These are phyloP conservation scores for Alviniconcha marisindica DNA, from an alignment of 1,140 invertebrate species.

Conservation along the genomic window DNA sequence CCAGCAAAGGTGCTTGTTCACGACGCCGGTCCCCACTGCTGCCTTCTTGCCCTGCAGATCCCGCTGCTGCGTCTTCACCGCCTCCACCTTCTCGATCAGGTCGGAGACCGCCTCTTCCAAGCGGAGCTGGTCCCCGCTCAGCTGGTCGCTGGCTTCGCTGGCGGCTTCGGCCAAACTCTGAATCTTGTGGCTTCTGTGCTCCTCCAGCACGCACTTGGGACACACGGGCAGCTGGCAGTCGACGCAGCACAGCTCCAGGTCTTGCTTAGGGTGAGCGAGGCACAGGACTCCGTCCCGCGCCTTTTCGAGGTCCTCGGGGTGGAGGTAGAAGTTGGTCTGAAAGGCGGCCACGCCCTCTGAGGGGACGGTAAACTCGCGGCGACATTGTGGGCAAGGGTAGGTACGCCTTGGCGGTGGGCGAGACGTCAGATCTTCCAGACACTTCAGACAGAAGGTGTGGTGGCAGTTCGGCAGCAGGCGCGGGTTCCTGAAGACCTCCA, in stretches of 20 bases:
- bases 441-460: slow-evolving; percentile 22
- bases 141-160: not conserved
- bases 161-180: not conserved
- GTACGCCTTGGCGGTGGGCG: not conserved
- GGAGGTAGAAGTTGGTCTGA: slow-evolving; percentile 16
- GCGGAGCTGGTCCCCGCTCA: not conserved
- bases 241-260: slow-evolving; percentile 12
- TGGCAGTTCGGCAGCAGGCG: slow-evolving; percentile 6
- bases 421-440: slow-evolving; percentile 6
- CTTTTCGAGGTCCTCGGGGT: not conserved
- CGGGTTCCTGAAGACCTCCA: slow-evolving; percentile 4
- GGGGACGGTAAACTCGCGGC: not conserved
- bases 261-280: not conserved
- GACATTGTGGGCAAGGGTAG: not conserved
- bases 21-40: not conserved
- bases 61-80: not conserved
- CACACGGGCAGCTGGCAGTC: slow-evolving; percentile 12
- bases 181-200: not conserved
- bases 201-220: not conserved
- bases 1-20: too few species aligned
- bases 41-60: not conserved
- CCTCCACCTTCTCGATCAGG: not conserved
- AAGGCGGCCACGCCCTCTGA: not conserved
- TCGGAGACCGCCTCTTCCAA: not conserved
- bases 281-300: not conserved